Base-by-base conservation (phyloP, 2,888 invertebrate species). In the Microctonus brassicae region DNA sequence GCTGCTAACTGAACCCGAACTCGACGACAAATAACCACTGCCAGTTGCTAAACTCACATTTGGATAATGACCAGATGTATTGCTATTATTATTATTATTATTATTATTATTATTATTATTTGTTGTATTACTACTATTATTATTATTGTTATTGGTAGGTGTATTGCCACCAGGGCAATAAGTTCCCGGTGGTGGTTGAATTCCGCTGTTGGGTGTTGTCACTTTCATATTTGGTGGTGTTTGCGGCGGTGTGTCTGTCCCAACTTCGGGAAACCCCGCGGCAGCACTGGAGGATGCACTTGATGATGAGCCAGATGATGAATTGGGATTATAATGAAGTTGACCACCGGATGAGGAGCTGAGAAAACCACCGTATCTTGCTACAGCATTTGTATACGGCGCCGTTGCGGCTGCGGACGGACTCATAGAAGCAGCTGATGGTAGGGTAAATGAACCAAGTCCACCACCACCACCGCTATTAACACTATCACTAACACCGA, bases 161-260 rank as follows among this genome's bases (percentile, higher is more conserved):
- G 81, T 85, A 82, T 88, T 89, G 86, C 91, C 91, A 89, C 92
- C 91, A 88, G 93, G 91, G 81, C 93, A 90, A 82, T 93, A 88
- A 92, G 92, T 86, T 93, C 92, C 80, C 93, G 93, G 85, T 76
- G 86, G 86, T 69, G 82, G 85, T 81, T 87, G 87, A 83, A 87
- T 87, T 85, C 87, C 87, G 77, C 87, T 87, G 80, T 87, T 87
- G 81, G 87, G 87, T 88, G 93, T 94, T 84, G 94, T 94, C 84
- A 95, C 91, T 89, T 96, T 96, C 95, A 96, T 95, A 90, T 94
- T 96, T 87, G 97, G 97, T 78, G 97, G 97, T 78, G 97, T 97
- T 89, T 97, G 96, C 39, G 96, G 96, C 80, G 96, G 97, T 76
- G 97, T 97, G 89, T 97, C 97, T 81, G 94, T 92, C 85, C 89